Evolutionary conservation across 1,140 invertebrate species (phyloP), one percentile per base, ranked within the genome.

Genomic region (Tetramorium simillimum): DNA sequence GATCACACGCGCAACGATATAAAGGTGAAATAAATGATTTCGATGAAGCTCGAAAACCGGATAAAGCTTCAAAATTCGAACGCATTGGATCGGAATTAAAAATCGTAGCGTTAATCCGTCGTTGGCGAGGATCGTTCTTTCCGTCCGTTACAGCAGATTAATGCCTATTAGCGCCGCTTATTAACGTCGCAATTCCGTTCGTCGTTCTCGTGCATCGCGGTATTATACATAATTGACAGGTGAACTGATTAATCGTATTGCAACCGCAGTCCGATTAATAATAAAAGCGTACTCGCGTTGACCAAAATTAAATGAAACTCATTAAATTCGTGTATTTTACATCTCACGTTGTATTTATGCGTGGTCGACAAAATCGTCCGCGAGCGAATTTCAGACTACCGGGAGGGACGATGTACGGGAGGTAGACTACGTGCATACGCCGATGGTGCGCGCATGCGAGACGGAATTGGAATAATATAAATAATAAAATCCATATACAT

Each of bases 121-220:
- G 46, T 53, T 21, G 77, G n/a, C 16, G 40, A 18, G 16, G 5
- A 46, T 37, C 40, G 3, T 82, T 72, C 49, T 84, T 75, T 73
- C 28, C n/a, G 16, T 28, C 18, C 40, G 43, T 84, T 60, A 21
- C 24, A 33, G 69, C 40, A 43, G 69, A 37, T 82, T 82, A 82
- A 72, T 82, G 65, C 18, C 70, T 43, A 60, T 82, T 73, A 82
- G 67, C 53, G 53, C 3, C 67, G 80, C 37, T 84, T 84, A 84
- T 84, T 84, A 62, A 73, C 40, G 53, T 46, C 46, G 53, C 53
- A 75, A 75, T 84, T 84, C 40, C 67, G 40, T 46, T 73, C 58
- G 78, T 72, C 53, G 80, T 73, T 73, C 67, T 14, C 78, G 69
- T 28, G 56, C 63, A 12, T 53, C 53, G 69, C 28, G n/a, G 37